These are phyloP conservation scores for Naja naja DNA, from an alignment of 2,113 vertebrate genomes.

Conservation along the genomic window DNA sequence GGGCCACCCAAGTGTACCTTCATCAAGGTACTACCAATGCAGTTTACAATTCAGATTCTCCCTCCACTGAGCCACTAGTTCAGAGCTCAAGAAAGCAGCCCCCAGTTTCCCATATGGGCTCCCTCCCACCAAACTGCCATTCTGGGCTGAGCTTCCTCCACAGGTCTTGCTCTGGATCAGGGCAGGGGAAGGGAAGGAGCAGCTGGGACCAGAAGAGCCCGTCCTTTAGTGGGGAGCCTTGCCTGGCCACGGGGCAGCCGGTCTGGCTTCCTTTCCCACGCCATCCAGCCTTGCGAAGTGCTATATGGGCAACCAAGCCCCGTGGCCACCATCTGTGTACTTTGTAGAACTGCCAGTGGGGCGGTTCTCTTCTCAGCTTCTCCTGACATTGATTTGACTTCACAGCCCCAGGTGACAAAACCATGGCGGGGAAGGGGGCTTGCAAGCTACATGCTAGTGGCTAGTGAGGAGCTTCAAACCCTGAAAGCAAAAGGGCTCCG, in stretches of 20 bases:
- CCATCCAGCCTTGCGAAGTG: not conserved
- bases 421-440: not conserved
- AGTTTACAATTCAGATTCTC: not conserved
- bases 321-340: not conserved
- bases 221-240: not conserved
- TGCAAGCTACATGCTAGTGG: not conserved
- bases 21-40: not conserved
- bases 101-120: not conserved
- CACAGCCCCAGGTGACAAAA: not conserved
- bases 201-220: not conserved
- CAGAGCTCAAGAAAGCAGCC: not conserved
- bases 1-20: not conserved
- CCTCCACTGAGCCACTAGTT: not conserved
- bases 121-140: not conserved
- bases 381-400: not conserved
- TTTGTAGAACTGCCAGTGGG: not conserved
- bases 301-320: not conserved
- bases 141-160: not conserved
- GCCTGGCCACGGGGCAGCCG: fast-evolving
- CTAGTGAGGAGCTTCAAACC: not conserved
- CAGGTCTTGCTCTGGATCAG: not conserved
- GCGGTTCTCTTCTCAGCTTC: not conserved
- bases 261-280: not conserved
- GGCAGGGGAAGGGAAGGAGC: not conserved
- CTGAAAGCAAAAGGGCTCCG: not conserved